Evolutionary conservation across 1,140 invertebrate genomes (phyloP).

Genomic region (Hestina assimilis): DNA sequence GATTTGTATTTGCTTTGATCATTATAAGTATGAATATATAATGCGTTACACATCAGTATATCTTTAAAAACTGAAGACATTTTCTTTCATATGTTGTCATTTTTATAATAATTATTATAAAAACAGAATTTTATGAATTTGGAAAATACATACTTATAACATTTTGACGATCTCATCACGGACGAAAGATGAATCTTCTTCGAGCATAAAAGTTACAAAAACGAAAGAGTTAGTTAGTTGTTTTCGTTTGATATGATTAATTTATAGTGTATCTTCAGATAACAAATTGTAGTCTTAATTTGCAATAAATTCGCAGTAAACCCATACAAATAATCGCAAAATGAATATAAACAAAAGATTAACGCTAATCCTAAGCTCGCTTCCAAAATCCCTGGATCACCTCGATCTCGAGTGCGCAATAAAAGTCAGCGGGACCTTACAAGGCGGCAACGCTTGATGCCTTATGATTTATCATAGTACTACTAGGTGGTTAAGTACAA

Average conservation of each 20-base stretch:
- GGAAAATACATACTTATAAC: too few species aligned
- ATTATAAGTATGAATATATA: too few species aligned
- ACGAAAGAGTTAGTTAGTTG: too few species aligned
- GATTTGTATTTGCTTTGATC: background rate
- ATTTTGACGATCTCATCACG: too few species aligned
- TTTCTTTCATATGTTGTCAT: too few species aligned
- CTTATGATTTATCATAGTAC: conserved; percentile 66
- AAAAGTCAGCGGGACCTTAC: conserved; percentile 56
- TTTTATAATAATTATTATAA: too few species aligned
- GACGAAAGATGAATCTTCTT: too few species aligned
- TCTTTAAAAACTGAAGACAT: too few species aligned
- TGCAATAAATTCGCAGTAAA: background rate
- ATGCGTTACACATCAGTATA: too few species aligned
- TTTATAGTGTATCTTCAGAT: background rate
- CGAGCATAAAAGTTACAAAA: too few species aligned
- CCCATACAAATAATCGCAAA: conserved; percentile 26
- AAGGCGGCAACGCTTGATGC: conserved; percentile 50
- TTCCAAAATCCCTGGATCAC: conserved; percentile 45
- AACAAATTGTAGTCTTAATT: background rate
- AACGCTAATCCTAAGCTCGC: conserved; percentile 45
- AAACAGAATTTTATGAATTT: too few species aligned
- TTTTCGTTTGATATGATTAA: too few species aligned
- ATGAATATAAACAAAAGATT: conserved; percentile 59
- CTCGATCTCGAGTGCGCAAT: conserved; percentile 56
- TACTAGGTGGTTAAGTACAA: conserved; percentile 62